Evolutionary conservation across 2,797 vertebrate species (phyloP), one percentile per base, ranked within the genome.

Genomic region (Galagoides demidoff): DNA sequence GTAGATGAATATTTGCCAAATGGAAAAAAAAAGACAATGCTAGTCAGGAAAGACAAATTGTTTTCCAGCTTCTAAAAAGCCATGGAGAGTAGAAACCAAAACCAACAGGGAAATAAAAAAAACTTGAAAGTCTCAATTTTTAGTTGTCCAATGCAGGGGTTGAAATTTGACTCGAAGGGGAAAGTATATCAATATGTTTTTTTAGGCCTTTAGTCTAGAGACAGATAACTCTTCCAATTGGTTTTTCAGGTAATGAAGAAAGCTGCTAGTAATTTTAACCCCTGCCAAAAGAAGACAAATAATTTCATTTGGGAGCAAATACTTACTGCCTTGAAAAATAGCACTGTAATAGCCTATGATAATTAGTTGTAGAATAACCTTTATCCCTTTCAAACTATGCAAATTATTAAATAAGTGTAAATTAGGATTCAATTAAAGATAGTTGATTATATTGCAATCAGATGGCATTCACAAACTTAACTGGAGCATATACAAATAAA

Each of bases 301-400:
- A 95, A 97, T 94, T 97, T 97, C 88, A 98, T 97, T 97, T 97
- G 97, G 98, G 97, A 97, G 98, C 97, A 98, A 98, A 98, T 98
- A 98, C 97, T 98, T 98, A 98, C 97, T 98, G 98, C 98, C 98
- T 98, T 98, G 98, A 97, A 98, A 98, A 99, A 98, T 96, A 98
- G 98, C 98, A 98, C 98, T 98, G 97, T 98, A 98, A 98, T 97
- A 98, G 98, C 96, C 97, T 98, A 98, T 98, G 98, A 97, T 95
- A 94, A 98, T 98, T 98, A 98, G 98, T 98, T 95, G 85, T 98
- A 98, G 98, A 97, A 86, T 98, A 98, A 98, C 97, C 97, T 98
- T 98, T 98, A 98, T 98, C 98, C 98, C 98, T 97, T 98, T 98
- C 97, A 97, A 98, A 98, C 98, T 98, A 98, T 99, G 98, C 98